Evolutionary conservation across 2,888 invertebrate genomes (phyloP), one percentile per base, ranked within the genome.

Genomic region (Ypsolopha scabrella): DNA sequence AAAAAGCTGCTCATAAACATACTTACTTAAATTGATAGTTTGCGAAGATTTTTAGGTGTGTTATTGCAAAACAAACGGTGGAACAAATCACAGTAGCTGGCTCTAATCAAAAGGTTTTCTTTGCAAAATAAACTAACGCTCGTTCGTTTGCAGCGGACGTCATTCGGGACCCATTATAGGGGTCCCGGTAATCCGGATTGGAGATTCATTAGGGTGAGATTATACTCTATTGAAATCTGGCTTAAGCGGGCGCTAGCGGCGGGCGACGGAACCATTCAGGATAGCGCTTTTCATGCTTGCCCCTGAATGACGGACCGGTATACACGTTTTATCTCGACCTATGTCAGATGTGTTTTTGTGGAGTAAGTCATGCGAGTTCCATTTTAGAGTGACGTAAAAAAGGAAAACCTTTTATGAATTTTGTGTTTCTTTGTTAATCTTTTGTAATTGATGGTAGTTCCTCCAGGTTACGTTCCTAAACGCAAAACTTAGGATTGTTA

Each of bases 161-260:
- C 72, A 72, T 65, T 70, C 70, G 66, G 41, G 44, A 13, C 61
- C 78, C 72, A 75, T 77, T 75, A 79, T 74, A 72, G 74, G 75
- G 74, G 72, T 65, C 70, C 69, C 67, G 64, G 63, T 86, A 83
- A 87, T 86, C 87, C 86, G 87, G 85, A 85, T 83, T 75, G 78
- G 75, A 80, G 87, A 87, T 87, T 87, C 87, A 87, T 87, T 87
- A 87, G 83, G 80, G 78, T 71, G 76, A 85, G 87, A 87, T 87
- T 87, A 87, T 81, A 73, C 78, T 80, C 83, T 80, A 87, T 87
- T 86, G 86, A 87, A 86, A 87, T 86, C 83, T 81, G 75, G 80
- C 81, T 80, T 78, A 76, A 73, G 70, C 74, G 72, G 61, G 65
- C 60, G 68, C 64, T 65, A 62, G 62, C 64, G 50, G 43, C 43